Evolutionary conservation across 2,888 invertebrate species (phyloP).

Genomic region (Podotricha telesiphe): DNA sequence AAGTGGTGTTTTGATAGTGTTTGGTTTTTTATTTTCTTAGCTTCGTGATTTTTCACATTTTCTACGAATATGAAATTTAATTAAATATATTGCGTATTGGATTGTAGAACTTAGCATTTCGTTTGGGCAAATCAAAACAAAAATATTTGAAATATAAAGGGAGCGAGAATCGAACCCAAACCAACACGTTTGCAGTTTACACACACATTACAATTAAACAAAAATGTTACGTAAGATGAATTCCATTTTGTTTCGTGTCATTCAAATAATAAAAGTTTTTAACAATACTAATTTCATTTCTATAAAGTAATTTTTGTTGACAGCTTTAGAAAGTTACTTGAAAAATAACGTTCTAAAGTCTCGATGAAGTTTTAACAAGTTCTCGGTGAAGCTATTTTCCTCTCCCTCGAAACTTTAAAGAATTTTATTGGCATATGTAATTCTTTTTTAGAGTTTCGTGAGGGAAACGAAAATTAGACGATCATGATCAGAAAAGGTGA

Average conservation of each 20-base stretch:
- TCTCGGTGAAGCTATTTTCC: slow-evolving; percentile 25
- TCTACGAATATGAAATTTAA: too few relatives aligned
- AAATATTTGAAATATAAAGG: too few relatives aligned
- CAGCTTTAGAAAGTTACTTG: slow-evolving; percentile 19
- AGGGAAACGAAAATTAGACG: too few relatives aligned
- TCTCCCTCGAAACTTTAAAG: slow-evolving; percentile 21
- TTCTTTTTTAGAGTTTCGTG: background rate
- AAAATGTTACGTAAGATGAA: background rate
- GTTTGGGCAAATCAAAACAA: too few relatives aligned
- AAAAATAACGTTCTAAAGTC: slow-evolving; percentile 31
- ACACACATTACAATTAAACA: too few relatives aligned
- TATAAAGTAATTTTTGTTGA: slow-evolving; percentile 21
- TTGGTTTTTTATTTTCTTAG: too few relatives aligned
- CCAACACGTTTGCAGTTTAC: background rate
- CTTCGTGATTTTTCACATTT: too few relatives aligned
- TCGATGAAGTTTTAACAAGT: slow-evolving; percentile 27
- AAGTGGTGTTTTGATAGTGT: too few relatives aligned
- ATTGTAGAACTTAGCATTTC: too few relatives aligned
- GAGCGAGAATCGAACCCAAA: background rate
- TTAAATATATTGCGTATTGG: too few relatives aligned
- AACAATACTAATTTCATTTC: slow-evolving; percentile 22
- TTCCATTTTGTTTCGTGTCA: background rate
- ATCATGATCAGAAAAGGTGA: too few relatives aligned
- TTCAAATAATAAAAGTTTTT: slow-evolving; percentile 22
- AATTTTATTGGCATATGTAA: slow-evolving; percentile 19